Evolutionary conservation across 64 coral and sea anemone genomes (phyloP).

Genomic region (Montipora foliosa): DNA sequence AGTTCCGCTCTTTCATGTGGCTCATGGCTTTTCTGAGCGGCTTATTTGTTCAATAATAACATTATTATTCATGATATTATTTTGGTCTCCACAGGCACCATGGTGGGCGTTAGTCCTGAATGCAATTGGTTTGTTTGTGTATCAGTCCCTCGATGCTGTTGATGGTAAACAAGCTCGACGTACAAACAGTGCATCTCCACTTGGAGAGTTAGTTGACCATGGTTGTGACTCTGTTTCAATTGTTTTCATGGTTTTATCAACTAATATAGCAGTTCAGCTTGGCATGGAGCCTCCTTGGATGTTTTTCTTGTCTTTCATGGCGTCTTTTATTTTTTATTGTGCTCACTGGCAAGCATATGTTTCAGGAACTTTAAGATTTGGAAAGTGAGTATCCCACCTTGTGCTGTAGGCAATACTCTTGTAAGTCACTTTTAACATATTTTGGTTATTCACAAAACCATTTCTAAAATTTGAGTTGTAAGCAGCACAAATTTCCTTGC

Average conservation of each 20-base stretch:
- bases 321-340: slow-evolving; percentile 83
- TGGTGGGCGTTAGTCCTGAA: slow-evolving; percentile 47
- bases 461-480: too few species aligned
- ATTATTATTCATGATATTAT: too few species aligned
- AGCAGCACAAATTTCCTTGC: too few species aligned
- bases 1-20: not conserved
- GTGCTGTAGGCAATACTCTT: too few species aligned
- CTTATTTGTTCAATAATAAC: too few species aligned
- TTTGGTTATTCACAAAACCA: too few species aligned
- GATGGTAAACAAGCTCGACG: slow-evolving; percentile 94
- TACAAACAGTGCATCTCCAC: slow-evolving; percentile 78
- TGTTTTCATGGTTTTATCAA: slow-evolving; percentile 64
- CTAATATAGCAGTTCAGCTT: slow-evolving; percentile 78
- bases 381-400: slow-evolving; percentile 67
- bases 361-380: slow-evolving; percentile 90
- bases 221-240: slow-evolving; percentile 90
- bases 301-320: slow-evolving; percentile 80
- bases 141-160: slow-evolving; percentile 87
- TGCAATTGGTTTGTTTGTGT: slow-evolving; percentile 74
- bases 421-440: too few species aligned
- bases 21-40: too few species aligned
- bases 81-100: slow-evolving; percentile 67
- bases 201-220: slow-evolving; percentile 92
- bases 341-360: slow-evolving; percentile 96
- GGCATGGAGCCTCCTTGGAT: slow-evolving; percentile 85